Evolutionary conservation across 2,888 invertebrate species (phyloP), one percentile per base, ranked within the genome.

Genomic region (Sarcophaga subvicina): DNA sequence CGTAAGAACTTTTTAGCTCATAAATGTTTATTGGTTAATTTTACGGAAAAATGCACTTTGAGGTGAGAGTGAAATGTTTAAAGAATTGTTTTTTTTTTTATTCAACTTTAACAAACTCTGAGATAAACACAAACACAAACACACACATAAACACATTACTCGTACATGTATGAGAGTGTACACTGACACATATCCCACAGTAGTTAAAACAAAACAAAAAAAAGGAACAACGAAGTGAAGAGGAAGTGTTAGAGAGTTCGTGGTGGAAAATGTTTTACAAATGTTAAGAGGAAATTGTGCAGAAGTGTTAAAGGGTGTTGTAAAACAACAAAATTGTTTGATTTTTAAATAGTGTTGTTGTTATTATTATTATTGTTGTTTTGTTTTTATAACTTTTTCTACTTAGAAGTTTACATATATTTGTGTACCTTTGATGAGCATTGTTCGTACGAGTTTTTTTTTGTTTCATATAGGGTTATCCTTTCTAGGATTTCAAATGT

Each of bases 11-110:
- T 87, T 88, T 88, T 85, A 80, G 86, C 88, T 88, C 88, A 88
- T 88, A 88, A 88, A 89, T 86, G 87, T 88, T 88, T 88, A 88
- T 88, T 88, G 87, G 87, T 88, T 88, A 86, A 88, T 88, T 88
- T 86, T 67, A 87, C 77, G 85, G 81, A 88, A 85, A 87, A 87
- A 75, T 85, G 75, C 87, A 83, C 82, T 20, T 73, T 49, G 70
- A 49, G 64, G 75, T 85, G 78, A 73, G 59, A 71, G 80, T 76
- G 66, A 80, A 71, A 76, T 76, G 54, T 12, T 49, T 22, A 71
- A 10, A 67, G 10, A 59, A 72, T 45, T 54, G 37, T 67, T 72
- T 77, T 37, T 72, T 77, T 37, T 3, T 37, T 8, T 37, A 37
- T 37, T 37, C 37, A 37, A 37, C 37, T 37, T 37, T 37, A 37